A percentile compares a stretch with the other conserved stretches of the same genome.
Conservation (phyloP, 2,888 invertebrate species). For the Fragum fragum region DNA sequence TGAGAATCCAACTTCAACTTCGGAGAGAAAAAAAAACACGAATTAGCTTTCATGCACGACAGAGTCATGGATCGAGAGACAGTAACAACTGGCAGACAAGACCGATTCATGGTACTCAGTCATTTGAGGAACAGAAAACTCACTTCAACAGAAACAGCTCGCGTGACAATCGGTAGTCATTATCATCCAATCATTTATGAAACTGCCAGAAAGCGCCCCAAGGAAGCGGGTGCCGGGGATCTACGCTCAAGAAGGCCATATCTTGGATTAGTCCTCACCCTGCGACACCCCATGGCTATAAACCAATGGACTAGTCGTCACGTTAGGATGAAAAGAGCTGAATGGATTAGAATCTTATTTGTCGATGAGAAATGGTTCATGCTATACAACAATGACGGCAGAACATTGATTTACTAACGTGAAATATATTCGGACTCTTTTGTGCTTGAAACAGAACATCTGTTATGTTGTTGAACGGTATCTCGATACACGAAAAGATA, state of each 20-base stretch:
- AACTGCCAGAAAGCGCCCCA: conserved; percentile 22
- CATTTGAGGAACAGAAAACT: conserved; percentile 22
- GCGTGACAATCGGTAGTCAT: conserved; percentile 23
- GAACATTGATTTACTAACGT: conserved; percentile 14
- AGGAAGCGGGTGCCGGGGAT: background rate
- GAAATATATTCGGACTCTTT: conserved; percentile 7
- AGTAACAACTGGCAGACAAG: conserved; percentile 22
- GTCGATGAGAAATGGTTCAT: conserved; percentile 23
- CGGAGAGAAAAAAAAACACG: background rate
- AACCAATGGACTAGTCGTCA: background rate
- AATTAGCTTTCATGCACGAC: background rate
- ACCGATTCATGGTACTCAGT: conserved; percentile 17
- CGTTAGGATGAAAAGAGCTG: background rate
- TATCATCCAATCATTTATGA: conserved; percentile 12
- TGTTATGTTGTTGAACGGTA: conserved; percentile 31
- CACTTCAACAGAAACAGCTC: conserved; percentile 12
- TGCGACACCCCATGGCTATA: background rate
- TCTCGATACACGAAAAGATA: conserved; percentile 29
- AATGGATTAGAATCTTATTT: conserved; percentile 40
- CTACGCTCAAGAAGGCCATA: conserved; percentile 5
- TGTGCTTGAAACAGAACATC: conserved; percentile 6
- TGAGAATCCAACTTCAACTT: background rate
- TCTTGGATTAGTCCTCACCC: background rate
- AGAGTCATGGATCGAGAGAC: conserved; percentile 15
- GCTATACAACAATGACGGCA: conserved; percentile 7